phyloP scores from a whole-genome alignment of 2,888 invertebrate genomes.

The Clistopyga incitator region DNA sequence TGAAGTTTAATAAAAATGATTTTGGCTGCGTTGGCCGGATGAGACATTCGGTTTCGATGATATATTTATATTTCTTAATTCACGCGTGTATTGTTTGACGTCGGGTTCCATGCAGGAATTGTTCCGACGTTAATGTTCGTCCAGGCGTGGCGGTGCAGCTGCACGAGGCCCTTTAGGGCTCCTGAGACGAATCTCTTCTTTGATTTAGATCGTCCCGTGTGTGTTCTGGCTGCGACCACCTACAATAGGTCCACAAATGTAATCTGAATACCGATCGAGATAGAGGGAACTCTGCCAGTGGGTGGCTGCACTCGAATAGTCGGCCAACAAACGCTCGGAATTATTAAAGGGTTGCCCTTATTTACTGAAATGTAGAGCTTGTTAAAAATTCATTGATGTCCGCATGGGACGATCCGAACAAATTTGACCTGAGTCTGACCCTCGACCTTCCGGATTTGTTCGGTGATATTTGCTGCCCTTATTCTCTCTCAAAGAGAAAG shows the following conservation, averaged over 20 bases:
- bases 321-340: conserved; percentile 69
- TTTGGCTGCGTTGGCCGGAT: neutral
- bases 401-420: neutral
- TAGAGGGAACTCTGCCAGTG: conserved; percentile 71
- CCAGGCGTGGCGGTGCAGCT: conserved; percentile 62
- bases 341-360: neutral
- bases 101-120: conserved; percentile 31
- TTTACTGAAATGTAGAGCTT: neutral
- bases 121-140: conserved; percentile 54
- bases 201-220: conserved; percentile 54
- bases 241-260: conserved; percentile 72
- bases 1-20: neutral
- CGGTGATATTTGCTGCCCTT: no score
- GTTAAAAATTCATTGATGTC: conserved; percentile 11
- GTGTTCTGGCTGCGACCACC: conserved; percentile 42
- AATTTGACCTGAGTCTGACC: neutral
- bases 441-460: no score
- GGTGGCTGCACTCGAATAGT: conserved; percentile 80
- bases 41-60: neutral
- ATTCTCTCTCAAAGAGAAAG: no score
- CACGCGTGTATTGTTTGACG: conserved; percentile 40
- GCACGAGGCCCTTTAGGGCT: conserved; percentile 25
- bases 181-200: conserved; percentile 40
- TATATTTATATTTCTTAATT: conserved; percentile 30
- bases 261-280: conserved; percentile 78